Percentiles rank a stretch among this genome's conserved stretches.
These are phyloP conservation scores for Caenorhabditis auriculariae DNA, from an alignment of 2,888 invertebrate genomes.

Conservation along the genomic window DNA sequence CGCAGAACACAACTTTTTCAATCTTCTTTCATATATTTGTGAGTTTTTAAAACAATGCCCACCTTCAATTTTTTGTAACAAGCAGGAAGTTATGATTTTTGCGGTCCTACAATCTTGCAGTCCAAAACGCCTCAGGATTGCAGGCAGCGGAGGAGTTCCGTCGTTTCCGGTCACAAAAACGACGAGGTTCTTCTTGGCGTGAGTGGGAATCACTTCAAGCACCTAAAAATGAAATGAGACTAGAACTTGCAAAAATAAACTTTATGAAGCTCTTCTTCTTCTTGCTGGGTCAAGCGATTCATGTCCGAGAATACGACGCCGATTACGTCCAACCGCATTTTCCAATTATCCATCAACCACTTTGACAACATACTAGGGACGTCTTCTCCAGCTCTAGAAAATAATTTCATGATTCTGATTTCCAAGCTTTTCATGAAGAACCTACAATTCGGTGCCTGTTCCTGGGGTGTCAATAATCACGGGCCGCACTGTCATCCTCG, in stretches of 20 bases:
- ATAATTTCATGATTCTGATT: background rate
- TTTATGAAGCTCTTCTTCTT: constrained; percentile 43
- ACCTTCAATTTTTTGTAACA: constrained; percentile 31
- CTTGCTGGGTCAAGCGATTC: constrained; percentile 35
- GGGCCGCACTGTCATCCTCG: constrained; percentile 35
- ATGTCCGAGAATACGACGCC: constrained; percentile 42
- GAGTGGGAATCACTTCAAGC: constrained; percentile 17
- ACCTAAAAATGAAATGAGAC: constrained; percentile 5
- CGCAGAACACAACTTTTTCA: too few relatives aligned
- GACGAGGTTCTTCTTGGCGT: constrained; percentile 21
- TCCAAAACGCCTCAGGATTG: constrained; percentile 19
- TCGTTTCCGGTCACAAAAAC: constrained; percentile 38
- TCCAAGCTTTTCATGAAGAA: background rate
- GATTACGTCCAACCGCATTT: constrained; percentile 39
- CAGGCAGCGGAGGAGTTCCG: constrained; percentile 19
- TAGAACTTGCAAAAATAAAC: constrained; percentile 5
- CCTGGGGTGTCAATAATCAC: constrained; percentile 49
- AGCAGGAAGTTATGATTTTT: constrained; percentile 33
- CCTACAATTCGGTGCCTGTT: constrained; percentile 28
- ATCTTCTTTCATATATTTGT: too few relatives aligned
- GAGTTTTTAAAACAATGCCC: background rate
- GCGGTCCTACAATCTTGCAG: constrained; percentile 22
- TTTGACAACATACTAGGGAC: constrained; percentile 22
- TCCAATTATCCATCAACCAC: constrained; percentile 39
- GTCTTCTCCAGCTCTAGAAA: constrained; percentile 22